A percentile compares a stretch with the other conserved stretches of the same genome.
These are phyloP conservation scores for Meiosimyza platycephala DNA, from an alignment of 2,888 invertebrate genomes.

Conservation along the genomic window DNA sequence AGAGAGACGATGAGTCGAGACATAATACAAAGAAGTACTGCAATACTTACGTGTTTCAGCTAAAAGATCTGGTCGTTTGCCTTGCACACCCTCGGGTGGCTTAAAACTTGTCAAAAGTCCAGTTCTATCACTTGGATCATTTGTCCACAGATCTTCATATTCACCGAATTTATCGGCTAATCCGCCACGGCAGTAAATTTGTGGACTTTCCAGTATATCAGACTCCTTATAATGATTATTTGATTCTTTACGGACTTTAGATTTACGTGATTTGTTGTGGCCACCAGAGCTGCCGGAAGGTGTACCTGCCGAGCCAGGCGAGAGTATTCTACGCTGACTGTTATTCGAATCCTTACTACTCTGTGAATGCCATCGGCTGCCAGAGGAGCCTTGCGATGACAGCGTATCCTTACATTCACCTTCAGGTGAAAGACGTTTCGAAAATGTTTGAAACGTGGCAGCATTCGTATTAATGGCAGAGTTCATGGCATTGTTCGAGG, in stretches of 20 bases:
- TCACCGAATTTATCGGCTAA: slow-evolving; percentile 93
- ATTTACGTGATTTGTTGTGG: slow-evolving; percentile 67
- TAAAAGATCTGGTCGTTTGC: slow-evolving; percentile 71
- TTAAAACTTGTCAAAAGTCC: slow-evolving; percentile 68
- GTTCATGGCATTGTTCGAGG: slow-evolving; percentile 56
- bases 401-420: slow-evolving; percentile 72
- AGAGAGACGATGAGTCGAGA: background rate
- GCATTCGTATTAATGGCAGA: slow-evolving; percentile 55
- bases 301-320: slow-evolving; percentile 65
- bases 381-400: slow-evolving; percentile 74
- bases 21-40: background rate
- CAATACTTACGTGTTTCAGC: slow-evolving; percentile 70
- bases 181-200: slow-evolving; percentile 86
- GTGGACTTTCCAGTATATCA: slow-evolving; percentile 85
- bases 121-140: slow-evolving; percentile 71
- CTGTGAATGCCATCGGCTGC: slow-evolving; percentile 61
- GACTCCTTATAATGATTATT: slow-evolving; percentile 80
- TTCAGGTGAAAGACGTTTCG: slow-evolving; percentile 79
- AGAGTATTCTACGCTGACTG: slow-evolving; percentile 67
- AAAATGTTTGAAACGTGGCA: slow-evolving; percentile 71
- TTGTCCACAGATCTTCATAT: slow-evolving; percentile 94
- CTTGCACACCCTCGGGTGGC: slow-evolving; percentile 58
- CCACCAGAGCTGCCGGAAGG: slow-evolving; percentile 57
- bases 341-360: slow-evolving; percentile 72
- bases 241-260: slow-evolving; percentile 72